Base-by-base conservation (phyloP, 2,113 vertebrate genomes). In the Tretioscincus oriximinensis region DNA sequence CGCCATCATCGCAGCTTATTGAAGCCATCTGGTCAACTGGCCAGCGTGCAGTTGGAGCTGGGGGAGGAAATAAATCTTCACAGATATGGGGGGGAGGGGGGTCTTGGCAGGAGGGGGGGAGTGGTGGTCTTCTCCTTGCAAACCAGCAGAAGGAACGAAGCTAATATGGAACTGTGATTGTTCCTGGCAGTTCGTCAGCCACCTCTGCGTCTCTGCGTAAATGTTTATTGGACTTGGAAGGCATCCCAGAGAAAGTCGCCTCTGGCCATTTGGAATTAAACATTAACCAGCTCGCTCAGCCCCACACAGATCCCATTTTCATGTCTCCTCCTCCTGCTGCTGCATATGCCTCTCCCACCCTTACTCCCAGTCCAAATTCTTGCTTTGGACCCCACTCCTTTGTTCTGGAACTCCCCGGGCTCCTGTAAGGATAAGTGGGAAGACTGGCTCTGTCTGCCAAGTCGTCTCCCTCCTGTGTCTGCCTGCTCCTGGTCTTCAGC, bases 401-500 rank as follows among this genome's bases (percentile, higher is more conserved):
- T 71, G 31, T 63, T 72, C 35, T 45, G 10, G 22, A 64, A 68
- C 68, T 80, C 78, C 78, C 35, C 29, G 78, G 35, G 6, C 28
- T 22, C 9, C 7, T 5, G 20, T 49, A 54, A 58, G n/a, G 21
- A 9, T 28, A 61, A 18, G 16, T 28, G 54, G 60, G 74, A 28
- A 65, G 60, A 24, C 10, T 31, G 22, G 63, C n/a, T n/a, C 22
- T 5, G 12, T 18, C 2, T 28, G 64, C 28, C 67, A 72, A 70
- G 47, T 1, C 26, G 12, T 35, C 4, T 16, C 29, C n/a, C 31
- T 61, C 60, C 26, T 12, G 26, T 2, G 28, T 24, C 77, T 14
- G 31, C 67, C 11, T 8, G 54, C 68, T 79, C 77, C 77, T 45
- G 54, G 78, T 49, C 78, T 80, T 80, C 68, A 71, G 78, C 68